These are phyloP conservation scores for Chironomus tepperi DNA, from an alignment of 1,140 invertebrate genomes.

Conservation along the genomic window DNA sequence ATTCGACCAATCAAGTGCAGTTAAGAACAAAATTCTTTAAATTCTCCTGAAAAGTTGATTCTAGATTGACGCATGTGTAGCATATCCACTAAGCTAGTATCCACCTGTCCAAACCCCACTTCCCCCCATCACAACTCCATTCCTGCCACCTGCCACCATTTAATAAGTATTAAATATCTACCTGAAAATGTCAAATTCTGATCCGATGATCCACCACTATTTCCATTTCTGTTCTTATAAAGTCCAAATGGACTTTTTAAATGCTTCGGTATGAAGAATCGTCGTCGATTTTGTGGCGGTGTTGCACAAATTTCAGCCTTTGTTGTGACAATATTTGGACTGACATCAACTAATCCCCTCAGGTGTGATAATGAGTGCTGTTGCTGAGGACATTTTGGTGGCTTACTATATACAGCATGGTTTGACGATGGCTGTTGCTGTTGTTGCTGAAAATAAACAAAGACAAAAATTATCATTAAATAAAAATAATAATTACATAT, in stretches of 20 bases:
- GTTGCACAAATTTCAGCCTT: conserved; percentile 50
- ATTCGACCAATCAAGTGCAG: too few species aligned
- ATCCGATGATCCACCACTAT: conserved; percentile 31
- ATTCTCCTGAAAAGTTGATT: too few species aligned
- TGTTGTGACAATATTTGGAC: background rate
- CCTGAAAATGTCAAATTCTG: conserved; percentile 53
- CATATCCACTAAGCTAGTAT: too few species aligned
- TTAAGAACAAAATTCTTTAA: too few species aligned
- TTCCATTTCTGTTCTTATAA: conserved; percentile 36
- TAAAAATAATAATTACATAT: background rate
- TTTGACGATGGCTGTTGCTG: background rate
- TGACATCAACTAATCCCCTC: background rate
- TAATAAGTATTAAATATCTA: conserved; percentile 38
- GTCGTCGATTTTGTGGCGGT: conserved; percentile 64
- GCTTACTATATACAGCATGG: conserved; percentile 5
- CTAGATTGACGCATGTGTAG: too few species aligned
- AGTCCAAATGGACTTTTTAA: conserved; percentile 59
- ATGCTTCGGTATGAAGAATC: conserved; percentile 69
- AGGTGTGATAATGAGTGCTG: background rate
- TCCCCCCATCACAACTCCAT: too few species aligned
- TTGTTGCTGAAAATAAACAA: background rate
- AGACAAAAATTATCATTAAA: background rate
- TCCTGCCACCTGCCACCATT: too few species aligned
- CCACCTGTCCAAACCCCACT: too few species aligned
- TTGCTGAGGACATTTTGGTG: conserved; percentile 15